phyloP scores from a whole-genome alignment of 2,888 invertebrate genomes.

The Epinotia ramella region DNA sequence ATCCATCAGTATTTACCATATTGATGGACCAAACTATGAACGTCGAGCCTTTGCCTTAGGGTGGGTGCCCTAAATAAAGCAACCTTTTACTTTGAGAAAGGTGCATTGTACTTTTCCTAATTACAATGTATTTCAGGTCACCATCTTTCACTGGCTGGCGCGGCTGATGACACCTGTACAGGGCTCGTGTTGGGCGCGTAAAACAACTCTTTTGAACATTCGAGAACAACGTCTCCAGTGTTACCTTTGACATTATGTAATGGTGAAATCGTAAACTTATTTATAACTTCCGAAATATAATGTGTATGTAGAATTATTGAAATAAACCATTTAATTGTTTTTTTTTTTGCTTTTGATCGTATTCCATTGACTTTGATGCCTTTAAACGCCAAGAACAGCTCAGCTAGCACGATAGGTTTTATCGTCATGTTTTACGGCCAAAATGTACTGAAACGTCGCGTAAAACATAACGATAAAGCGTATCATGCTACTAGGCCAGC shows the following conservation, averaged over 20 bases:
- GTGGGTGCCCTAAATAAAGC: too few species aligned
- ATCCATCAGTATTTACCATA: too few species aligned
- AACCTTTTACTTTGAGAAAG: too few species aligned
- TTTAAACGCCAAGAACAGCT: too few species aligned
- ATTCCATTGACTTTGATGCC: not conserved
- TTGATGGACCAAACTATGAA: too few species aligned
- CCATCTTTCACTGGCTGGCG: slow-evolving; percentile 83
- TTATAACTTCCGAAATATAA: not conserved
- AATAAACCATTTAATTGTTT: slow-evolving; percentile 3
- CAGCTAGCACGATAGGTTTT: too few species aligned
- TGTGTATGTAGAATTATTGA: slow-evolving; percentile 20
- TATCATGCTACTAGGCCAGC: too few species aligned
- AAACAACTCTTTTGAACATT: slow-evolving; percentile 50
- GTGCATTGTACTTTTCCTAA: not conserved
- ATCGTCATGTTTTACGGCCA: too few species aligned
- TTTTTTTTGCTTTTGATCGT: not conserved
- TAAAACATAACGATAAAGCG: too few species aligned
- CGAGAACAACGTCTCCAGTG: slow-evolving; percentile 36
- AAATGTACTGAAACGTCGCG: too few species aligned
- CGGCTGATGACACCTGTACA: slow-evolving; percentile 66
- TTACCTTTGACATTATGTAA: slow-evolving; percentile 37
- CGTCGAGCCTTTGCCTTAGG: too few species aligned
- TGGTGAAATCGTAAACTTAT: slow-evolving; percentile 13
- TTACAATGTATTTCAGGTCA: slow-evolving; percentile 62
- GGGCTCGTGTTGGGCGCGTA: slow-evolving; percentile 53